Evolutionary conservation across 2,888 invertebrate genomes (phyloP), one percentile per base, ranked within the genome.

Genomic region (Netelia inedita): DNA sequence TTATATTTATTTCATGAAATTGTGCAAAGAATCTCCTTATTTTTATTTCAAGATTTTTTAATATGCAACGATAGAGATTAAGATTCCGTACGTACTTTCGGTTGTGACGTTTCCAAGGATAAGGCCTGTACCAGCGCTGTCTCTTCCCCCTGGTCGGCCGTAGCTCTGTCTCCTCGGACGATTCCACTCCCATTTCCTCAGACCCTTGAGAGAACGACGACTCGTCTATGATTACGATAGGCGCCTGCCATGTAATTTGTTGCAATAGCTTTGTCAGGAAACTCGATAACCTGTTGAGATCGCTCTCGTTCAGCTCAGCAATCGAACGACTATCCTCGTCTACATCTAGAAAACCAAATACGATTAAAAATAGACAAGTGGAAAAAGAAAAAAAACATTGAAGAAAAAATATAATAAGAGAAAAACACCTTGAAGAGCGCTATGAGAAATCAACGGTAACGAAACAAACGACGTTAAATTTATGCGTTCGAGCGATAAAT

Each of bases 51-150:
- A 53, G 14, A n/a, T n/a, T 53, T 53, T n/a, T n/a, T 53, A 53
- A 5, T 53, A 2, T 53, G 35, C 23, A 2, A 23, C 23, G 23
- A 23, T 23, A 23, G 6, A 8, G 6, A 35, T 35, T 35, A 3
- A 35, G 5, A 35, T 6, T 35, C 6, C 16, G 16, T 57, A 57
- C 57, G 9, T 57, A 57, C 90, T 94, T 92, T 83, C 92, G 88
- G 82, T 95, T 95, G 89, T 96, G 95, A 69, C 96, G 94, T 90
- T 96, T 96, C 95, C 95, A 95, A 28, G 96, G 95, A 92, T 95
- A 96, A 87, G 95, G 95, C 85, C 95, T 94, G 90, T 95, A 95
- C 89, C 95, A 95, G 81, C 95, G 94, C 14, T 95, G 94, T 84
- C 95, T 93, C 87, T 96, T 96, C 23, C 68, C 57, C 9, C 88